Base-by-base conservation (phyloP, 2,113 vertebrate genomes). In the Chunga burmeisteri region DNA sequence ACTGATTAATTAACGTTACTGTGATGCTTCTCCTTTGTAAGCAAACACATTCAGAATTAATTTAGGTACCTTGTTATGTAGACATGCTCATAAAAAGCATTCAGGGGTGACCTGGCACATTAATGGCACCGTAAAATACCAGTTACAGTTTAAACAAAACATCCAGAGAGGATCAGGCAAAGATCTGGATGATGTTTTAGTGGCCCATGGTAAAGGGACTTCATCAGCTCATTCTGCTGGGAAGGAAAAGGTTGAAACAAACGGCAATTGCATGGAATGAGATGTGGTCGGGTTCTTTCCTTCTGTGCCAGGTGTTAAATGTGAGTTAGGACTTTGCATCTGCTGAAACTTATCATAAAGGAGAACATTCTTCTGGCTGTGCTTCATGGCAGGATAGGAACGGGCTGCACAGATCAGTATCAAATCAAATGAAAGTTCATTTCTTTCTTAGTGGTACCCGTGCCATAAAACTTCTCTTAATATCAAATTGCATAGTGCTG, bases 401-500 rank as follows among this genome's bases (percentile, higher is more conserved):
- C 0, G 1, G 71, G 58, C 71, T 49, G n/a, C 44, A n/a, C 47
- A 27, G 59, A 50, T 19, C 10, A 15, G 36, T 1, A n/a, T 3
- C 32, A 38, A 30, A n/a, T 5, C 88, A 50, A 46, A 32, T 8
- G 9, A 61, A 32, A 38, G 38, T 38, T 38, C 38, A 38, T 38
- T 38, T 38, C 61, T 30, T 74, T 36, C 53, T 38, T 27, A 5
- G 14, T 4, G 26, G 2, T 17, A 22, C 2, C 78, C 7, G 11
- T 16, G 25, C 72, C 29, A 13, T 14, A 42, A 49, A 73, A 16
- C 13, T 36, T 6, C 15, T 9, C 30, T 25, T 22, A 14, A 29
- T 56, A 17, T 27, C 34, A 27, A 61, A 56, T 10, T 21, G 15
- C 58, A 21, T 5, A 10, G 8, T 0, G 2, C 4, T 16, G 21